Percentiles rank a stretch among this genome's conserved stretches.
Evolutionary conservation across 1,140 invertebrate genomes (phyloP).

Genomic region (Mya arenaria): DNA sequence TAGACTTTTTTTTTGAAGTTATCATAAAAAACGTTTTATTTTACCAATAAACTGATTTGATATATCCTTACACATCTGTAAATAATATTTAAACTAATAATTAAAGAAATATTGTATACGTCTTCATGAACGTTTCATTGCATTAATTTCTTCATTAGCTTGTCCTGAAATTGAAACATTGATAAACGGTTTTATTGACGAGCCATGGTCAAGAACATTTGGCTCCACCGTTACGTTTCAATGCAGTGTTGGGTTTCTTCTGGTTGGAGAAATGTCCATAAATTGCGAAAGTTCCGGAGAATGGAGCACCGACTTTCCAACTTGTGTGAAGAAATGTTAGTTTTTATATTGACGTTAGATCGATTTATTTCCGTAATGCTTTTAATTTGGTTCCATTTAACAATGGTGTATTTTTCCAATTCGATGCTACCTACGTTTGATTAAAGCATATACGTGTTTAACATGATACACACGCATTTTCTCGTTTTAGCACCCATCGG

Average conservation of each 20-base stretch:
- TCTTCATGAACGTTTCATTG: not conserved
- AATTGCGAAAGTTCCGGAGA: not conserved
- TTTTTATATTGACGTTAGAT: no score
- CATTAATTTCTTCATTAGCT: not conserved
- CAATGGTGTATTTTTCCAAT: no score
- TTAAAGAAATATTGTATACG: not conserved
- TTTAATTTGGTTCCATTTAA: no score
- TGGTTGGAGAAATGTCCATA: not conserved
- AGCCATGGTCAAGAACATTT: not conserved
- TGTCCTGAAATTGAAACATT: not conserved
- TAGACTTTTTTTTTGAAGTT: no score
- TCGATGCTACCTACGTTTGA: no score
- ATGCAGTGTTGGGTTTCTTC: not conserved
- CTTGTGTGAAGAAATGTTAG: not conserved
- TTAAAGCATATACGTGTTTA: no score
- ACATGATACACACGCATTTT: no score
- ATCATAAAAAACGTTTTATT: no score
- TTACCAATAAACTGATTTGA: not conserved
- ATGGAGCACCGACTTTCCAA: not conserved
- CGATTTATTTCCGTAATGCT: no score
- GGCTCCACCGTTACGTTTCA: not conserved
- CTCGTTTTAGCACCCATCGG: no score
- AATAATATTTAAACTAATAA: not conserved
- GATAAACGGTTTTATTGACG: not conserved
- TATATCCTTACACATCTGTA: not conserved